Evolutionary conservation across 2,797 vertebrate genomes (phyloP).

Genomic region (Scleropages formosus): DNA sequence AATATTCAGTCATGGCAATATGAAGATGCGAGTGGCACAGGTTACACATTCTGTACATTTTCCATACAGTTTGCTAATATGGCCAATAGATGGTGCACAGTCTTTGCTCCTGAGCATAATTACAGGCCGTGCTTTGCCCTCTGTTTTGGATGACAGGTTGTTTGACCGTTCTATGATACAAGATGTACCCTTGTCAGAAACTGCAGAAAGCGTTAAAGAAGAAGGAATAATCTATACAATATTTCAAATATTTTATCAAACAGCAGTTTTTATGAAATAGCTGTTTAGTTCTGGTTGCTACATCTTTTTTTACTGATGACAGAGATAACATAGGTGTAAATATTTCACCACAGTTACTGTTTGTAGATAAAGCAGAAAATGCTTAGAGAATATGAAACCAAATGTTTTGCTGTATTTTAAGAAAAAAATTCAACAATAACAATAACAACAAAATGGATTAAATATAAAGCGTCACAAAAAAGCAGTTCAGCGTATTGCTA

Average conservation of each 20-base stretch:
- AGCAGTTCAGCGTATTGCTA: too few relatives aligned
- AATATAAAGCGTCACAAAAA: too few relatives aligned
- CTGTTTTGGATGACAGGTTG: neutral
- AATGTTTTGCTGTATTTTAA: neutral
- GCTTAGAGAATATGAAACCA: slow-evolving; percentile 3
- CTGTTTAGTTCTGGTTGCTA: too few relatives aligned
- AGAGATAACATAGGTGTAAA: too few relatives aligned
- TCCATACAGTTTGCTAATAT: neutral
- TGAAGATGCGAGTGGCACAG: neutral
- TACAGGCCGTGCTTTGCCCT: neutral
- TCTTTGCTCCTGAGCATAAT: slow-evolving; percentile 3
- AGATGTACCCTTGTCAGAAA: neutral
- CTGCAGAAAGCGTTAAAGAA: too few relatives aligned
- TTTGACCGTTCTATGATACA: neutral
- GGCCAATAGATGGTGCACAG: neutral
- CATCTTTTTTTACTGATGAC: too few relatives aligned
- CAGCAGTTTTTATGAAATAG: neutral
- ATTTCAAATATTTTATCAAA: neutral
- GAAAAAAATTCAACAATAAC: neutral
- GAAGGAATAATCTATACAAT: neutral
- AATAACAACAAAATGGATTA: neutral
- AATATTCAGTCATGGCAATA: neutral
- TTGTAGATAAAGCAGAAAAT: too few relatives aligned
- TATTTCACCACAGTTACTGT: too few relatives aligned
- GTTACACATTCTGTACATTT: neutral